A percentile compares a stretch with the other conserved stretches of the same genome.
Conservation (phyloP, 2,888 invertebrate species). For the Isoperla grammatica region DNA sequence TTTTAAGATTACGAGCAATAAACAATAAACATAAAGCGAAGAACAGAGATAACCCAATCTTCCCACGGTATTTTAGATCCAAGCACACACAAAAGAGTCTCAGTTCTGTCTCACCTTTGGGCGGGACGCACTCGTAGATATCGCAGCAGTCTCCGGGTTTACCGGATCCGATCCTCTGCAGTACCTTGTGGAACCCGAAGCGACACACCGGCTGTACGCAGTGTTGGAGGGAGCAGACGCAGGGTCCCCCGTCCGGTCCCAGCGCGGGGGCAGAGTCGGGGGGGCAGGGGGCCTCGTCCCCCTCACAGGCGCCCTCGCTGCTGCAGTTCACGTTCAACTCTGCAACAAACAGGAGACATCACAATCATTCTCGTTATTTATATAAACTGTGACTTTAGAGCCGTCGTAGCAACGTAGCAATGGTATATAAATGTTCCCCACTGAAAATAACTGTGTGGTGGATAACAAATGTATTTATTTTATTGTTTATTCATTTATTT, state of each 20-base stretch:
- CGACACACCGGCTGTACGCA: constrained; percentile 34
- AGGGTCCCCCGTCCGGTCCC: constrained; percentile 27
- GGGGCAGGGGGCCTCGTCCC: constrained; percentile 33
- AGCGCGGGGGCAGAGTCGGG: constrained; percentile 33
- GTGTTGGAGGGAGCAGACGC: constrained; percentile 30
- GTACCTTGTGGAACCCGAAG: constrained; percentile 25
- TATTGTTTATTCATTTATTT: no score
- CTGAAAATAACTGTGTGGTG: no score
- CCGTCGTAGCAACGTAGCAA: no score
- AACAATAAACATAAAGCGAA: no score
- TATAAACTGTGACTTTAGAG: no score
- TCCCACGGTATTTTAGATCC: no score
- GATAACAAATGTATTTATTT: no score
- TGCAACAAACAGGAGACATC: background rate
- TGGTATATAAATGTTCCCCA: no score
- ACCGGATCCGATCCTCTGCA: constrained; percentile 33
- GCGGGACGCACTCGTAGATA: constrained; percentile 36
- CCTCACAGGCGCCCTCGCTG: constrained; percentile 22
- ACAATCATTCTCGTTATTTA: background rate
- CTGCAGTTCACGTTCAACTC: constrained; percentile 17
- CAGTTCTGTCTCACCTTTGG: constrained; percentile 34
- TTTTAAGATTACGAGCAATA: no score
- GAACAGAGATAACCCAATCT: no score
- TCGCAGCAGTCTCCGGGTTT: constrained; percentile 41
- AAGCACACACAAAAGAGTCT: no score